Evolutionary conservation across 2,797 vertebrate genomes (phyloP), one percentile per base, ranked within the genome.

Genomic region (Acanthopagrus latus): DNA sequence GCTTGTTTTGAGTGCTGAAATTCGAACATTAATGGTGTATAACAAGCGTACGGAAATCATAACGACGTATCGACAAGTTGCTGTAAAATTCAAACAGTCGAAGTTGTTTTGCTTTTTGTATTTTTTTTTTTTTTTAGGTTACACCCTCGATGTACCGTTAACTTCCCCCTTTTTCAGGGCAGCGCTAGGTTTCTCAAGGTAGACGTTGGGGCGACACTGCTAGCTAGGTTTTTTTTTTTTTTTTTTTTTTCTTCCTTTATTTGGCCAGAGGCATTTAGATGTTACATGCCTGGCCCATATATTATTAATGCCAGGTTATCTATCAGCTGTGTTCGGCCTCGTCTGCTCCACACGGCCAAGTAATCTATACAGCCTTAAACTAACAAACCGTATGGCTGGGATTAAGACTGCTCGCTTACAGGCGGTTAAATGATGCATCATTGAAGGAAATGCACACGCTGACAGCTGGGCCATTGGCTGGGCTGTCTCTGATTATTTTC

Each of bases 111-210:
- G n/a, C n/a, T n/a, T n/a, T n/a, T n/a, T n/a, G n/a, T n/a, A n/a
- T n/a, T 27, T 27, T 25, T 2, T 33, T 1, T 8, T 51, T 9
- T 66, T 18, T 75, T 46, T 54, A 9, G 38, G 14, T 47, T 58
- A n/a, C 64, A 59, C 17, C 57, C 29, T 79, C 62, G 57, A 5
- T 11, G 73, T 8, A 59, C 78, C 80, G 76, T 88, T 87, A 90
- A 93, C 90, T 92, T 92, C 91, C 88, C 58, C 74, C 6, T 33
- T 81, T 81, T 90, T 57, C 48, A 29, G 43, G 57, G 0, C 80
- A 68, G 54, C 73, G 57, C 55, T 59, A 52, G 18, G n/a, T 73
- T 74, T 69, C 29, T 71, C 23, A 44, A 55, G 46, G 76, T 29
- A 55, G 68, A 52, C 51, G 57, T 33, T 4, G 16, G 69, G 38